Conservation (phyloP, 2,113 vertebrate species). For the Sclerurus mexicanus region DNA sequence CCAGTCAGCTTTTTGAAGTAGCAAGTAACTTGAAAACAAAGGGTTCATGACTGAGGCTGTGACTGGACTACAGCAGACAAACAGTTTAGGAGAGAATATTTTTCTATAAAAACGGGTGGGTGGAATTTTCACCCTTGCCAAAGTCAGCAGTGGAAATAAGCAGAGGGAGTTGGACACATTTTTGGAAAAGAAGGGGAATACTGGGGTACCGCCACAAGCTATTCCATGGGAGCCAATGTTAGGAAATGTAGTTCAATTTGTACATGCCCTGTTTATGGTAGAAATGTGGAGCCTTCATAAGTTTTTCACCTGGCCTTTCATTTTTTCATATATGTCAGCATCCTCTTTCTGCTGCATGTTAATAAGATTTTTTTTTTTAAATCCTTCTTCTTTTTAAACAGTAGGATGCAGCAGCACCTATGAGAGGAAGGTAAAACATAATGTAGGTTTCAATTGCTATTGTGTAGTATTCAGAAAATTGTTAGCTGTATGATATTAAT, state of each 20-base stretch:
- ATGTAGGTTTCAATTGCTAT: background rate
- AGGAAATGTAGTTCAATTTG: slow-evolving; percentile 17
- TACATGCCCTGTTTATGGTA: slow-evolving; percentile 19
- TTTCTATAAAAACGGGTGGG: slow-evolving; percentile 19
- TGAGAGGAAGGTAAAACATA: background rate
- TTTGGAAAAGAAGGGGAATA: slow-evolving; percentile 59
- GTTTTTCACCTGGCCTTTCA: slow-evolving; percentile 43
- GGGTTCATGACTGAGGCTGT: slow-evolving; percentile 55
- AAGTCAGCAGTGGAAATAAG: slow-evolving; percentile 67
- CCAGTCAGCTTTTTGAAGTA: slow-evolving; percentile 71
- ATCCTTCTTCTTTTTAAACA: slow-evolving; percentile 1
- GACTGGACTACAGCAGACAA: slow-evolving; percentile 48
- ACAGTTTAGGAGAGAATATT: slow-evolving; percentile 54
- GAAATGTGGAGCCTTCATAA: slow-evolving; percentile 27
- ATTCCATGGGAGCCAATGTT: slow-evolving; percentile 28
- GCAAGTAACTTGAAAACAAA: slow-evolving; percentile 67
- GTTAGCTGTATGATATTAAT: background rate
- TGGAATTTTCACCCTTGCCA: slow-evolving; percentile 51
- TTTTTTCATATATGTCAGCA: background rate
- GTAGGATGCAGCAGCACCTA: background rate
- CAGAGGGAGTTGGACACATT: slow-evolving; percentile 41
- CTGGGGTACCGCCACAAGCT: slow-evolving; percentile 45
- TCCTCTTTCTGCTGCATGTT: background rate
- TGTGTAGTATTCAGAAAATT: background rate
- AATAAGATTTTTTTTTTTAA: background rate